Conservation (phyloP, 2,888 invertebrate species). For the Cryptosula pallasiana region DNA sequence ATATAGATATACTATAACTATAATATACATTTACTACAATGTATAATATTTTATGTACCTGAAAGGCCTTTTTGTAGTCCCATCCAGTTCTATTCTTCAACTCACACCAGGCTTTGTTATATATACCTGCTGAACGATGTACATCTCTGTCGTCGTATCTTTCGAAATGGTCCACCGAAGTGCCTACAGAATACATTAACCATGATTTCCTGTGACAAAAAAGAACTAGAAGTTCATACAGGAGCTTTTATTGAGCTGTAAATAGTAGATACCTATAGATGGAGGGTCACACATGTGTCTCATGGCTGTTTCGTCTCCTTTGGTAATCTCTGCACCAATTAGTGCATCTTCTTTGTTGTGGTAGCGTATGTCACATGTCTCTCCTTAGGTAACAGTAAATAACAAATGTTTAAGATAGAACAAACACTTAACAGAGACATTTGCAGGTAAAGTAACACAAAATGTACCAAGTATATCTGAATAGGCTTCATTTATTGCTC, state of each 20-base stretch:
- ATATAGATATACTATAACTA: too few relatives aligned
- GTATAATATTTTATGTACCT: too few relatives aligned
- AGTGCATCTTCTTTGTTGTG: neutral
- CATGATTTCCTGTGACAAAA: too few relatives aligned
- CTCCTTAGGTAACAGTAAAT: too few relatives aligned
- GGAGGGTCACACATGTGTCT: neutral
- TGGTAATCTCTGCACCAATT: neutral
- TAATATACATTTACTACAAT: too few relatives aligned
- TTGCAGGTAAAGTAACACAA: too few relatives aligned
- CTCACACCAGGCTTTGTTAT: slow-evolving; percentile 32
- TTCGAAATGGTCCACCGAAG: too few relatives aligned
- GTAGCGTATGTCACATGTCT: neutral
- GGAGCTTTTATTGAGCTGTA: too few relatives aligned
- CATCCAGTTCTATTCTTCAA: slow-evolving; percentile 30
- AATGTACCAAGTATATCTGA: neutral
- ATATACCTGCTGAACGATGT: slow-evolving; percentile 35
- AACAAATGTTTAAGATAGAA: too few relatives aligned
- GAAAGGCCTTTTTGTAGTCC: slow-evolving; percentile 30
- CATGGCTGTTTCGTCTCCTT: neutral
- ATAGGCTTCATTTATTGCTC: neutral
- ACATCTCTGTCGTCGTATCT: slow-evolving; percentile 32
- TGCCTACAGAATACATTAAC: too few relatives aligned
- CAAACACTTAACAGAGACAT: too few relatives aligned
- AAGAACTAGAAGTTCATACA: too few relatives aligned
- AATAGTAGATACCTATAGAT: neutral